Percentiles rank a stretch among this genome's conserved stretches.
phyloP scores from a whole-genome alignment of 92 coral and sea anemone genomes.

The Scolanthus callimorphus region DNA sequence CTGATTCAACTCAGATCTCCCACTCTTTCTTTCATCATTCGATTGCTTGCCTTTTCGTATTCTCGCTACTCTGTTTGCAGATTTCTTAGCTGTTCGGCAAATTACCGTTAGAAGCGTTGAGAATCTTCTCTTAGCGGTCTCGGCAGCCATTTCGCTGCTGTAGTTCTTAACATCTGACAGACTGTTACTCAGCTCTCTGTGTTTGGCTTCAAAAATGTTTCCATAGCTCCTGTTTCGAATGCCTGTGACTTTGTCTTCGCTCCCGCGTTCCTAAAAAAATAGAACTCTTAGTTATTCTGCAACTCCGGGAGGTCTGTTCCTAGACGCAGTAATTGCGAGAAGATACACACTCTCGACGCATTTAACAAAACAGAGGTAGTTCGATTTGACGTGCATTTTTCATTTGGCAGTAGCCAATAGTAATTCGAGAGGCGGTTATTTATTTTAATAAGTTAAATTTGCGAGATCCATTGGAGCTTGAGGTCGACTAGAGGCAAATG shows the following conservation, averaged over 20 bases:
- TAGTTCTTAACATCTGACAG: background rate
- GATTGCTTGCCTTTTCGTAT: constrained; percentile 57
- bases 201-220: background rate
- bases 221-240: background rate
- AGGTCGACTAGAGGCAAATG: background rate
- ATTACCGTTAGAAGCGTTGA: constrained; percentile 65
- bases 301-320: too few species aligned
- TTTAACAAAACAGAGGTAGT: too few species aligned
- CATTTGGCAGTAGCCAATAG: background rate
- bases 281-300: too few species aligned
- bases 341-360: too few species aligned
- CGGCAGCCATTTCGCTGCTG: constrained; percentile 17
- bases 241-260: background rate
- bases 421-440: background rate
- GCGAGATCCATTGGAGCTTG: background rate
- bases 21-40: constrained; percentile 21
- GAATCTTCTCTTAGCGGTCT: constrained; percentile 35
- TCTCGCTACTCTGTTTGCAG: constrained; percentile 73
- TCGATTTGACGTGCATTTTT: background rate
- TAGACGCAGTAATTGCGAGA: too few species aligned
- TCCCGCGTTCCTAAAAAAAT: background rate
- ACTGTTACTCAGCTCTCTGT: background rate
- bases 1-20: constrained; percentile 1
- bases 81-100: constrained; percentile 80
- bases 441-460: too few species aligned